These are phyloP conservation scores for Parnassius apollo DNA, from an alignment of 2,888 invertebrate species.

Conservation along the genomic window DNA sequence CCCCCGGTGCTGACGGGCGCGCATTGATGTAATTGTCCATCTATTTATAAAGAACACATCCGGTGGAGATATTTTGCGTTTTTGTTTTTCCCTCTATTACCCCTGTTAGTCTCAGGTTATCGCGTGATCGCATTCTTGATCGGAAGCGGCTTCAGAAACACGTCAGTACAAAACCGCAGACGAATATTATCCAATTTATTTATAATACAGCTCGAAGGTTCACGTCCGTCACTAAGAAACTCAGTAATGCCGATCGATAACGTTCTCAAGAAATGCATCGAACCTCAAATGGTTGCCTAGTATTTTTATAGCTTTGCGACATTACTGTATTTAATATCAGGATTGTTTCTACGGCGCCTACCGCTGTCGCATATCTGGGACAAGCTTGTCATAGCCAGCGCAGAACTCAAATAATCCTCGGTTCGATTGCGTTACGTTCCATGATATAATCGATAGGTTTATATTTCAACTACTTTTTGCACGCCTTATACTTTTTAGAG, in stretches of 20 bases:
- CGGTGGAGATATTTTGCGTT: constrained; percentile 50
- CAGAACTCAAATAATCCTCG: not conserved
- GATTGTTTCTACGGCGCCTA: constrained; percentile 61
- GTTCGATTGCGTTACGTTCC: constrained; percentile 65
- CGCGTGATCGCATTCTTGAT: constrained; percentile 63
- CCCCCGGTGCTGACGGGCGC: constrained; percentile 59
- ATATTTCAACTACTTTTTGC: constrained; percentile 3
- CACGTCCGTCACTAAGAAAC: constrained; percentile 35
- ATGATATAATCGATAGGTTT: constrained; percentile 50
- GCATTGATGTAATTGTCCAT: constrained; percentile 71
- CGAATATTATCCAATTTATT: constrained; percentile 74
- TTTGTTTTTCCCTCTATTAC: constrained; percentile 40
- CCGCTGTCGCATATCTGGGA: constrained; percentile 69
- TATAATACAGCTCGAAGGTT: constrained; percentile 64
- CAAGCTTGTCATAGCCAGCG: constrained; percentile 64
- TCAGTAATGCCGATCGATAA: constrained; percentile 15
- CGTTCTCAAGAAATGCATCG: constrained; percentile 19
- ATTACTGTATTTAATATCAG: constrained; percentile 44
- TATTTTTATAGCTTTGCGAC: constrained; percentile 41
- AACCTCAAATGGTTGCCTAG: constrained; percentile 36
- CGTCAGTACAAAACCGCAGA: constrained; percentile 76
- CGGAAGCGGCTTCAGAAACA: constrained; percentile 75
- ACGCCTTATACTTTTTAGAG: not conserved
- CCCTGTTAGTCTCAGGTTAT: constrained; percentile 41
- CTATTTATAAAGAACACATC: constrained; percentile 53